phyloP scores from a whole-genome alignment of 2,888 invertebrate genomes.

The Drosophila trichaetosa region DNA sequence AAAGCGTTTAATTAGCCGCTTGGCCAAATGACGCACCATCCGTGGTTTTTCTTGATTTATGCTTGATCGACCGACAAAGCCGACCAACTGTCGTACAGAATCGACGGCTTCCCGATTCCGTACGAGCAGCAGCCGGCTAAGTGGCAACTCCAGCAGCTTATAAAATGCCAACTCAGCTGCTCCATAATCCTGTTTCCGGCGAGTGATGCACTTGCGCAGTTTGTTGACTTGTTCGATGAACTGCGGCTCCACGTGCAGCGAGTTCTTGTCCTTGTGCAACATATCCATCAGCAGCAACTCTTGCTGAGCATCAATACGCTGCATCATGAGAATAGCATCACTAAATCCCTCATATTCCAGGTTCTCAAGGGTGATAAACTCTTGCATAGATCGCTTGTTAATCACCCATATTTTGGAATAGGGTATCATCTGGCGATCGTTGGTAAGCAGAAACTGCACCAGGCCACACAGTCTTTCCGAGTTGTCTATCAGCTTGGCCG shows the following conservation, averaged over 20 bases:
- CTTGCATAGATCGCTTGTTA: constrained; percentile 13
- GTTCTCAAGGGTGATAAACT: constrained; percentile 16
- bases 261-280: constrained; percentile 5
- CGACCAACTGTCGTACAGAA: constrained; percentile 12
- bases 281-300: background rate
- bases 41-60: background rate
- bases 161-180: constrained; percentile 24
- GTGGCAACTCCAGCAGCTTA: constrained; percentile 20
- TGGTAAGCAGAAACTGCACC: constrained; percentile 30
- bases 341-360: constrained; percentile 22
- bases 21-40: constrained; percentile 15
- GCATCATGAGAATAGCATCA: constrained; percentile 18
- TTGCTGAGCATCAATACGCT: background rate
- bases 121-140: constrained; percentile 35
- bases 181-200: background rate
- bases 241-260: constrained; percentile 3
- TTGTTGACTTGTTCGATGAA: constrained; percentile 28
- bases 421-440: constrained; percentile 12
- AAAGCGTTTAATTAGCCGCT: constrained; percentile 18
- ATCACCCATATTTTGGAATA: constrained; percentile 41
- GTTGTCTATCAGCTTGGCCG: constrained; percentile 14
- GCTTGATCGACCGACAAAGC: background rate
- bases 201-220: constrained; percentile 21
- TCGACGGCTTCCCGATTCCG: constrained; percentile 34
- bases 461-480: background rate